A percentile compares a stretch with the other conserved stretches of the same genome.
Evolutionary conservation across 1,140 invertebrate genomes (phyloP).

Genomic region (Magallana gigas): DNA sequence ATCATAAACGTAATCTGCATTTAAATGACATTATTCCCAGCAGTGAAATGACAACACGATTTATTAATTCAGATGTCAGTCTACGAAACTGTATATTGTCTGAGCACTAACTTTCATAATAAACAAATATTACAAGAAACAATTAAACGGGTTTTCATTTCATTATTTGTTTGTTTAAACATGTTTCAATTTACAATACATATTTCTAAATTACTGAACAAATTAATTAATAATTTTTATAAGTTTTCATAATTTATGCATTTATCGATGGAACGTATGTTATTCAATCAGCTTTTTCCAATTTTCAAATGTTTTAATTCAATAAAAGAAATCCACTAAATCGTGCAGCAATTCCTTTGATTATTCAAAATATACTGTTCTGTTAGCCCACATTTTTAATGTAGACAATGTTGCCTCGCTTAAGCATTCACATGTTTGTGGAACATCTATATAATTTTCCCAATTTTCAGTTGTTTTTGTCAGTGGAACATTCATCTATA

Average conservation of each 20-base stretch:
- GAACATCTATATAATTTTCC: not conserved
- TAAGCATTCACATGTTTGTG: not conserved
- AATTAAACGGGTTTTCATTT: too few relatives aligned
- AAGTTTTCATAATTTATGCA: too few relatives aligned
- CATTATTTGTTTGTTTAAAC: too few relatives aligned
- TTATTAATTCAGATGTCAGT: not conserved
- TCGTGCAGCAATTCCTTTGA: not conserved
- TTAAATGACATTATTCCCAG: not conserved
- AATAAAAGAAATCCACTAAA: not conserved
- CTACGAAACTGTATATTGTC: not conserved
- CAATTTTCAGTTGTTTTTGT: not conserved
- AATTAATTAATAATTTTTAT: too few relatives aligned
- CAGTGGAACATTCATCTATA: not conserved
- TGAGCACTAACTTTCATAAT: too few relatives aligned
- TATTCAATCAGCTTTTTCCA: not conserved
- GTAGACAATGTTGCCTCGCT: not conserved
- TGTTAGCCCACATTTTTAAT: not conserved
- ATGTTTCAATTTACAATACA: too few relatives aligned
- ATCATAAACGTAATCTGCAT: constrained; percentile 7
- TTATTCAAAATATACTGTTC: not conserved
- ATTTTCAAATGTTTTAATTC: not conserved
- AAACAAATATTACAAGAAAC: too few relatives aligned
- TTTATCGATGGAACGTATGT: not conserved
- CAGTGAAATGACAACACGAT: not conserved
- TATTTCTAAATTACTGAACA: too few relatives aligned